Base-by-base conservation (phyloP, 2,113 vertebrate species). In the Struthidea cinerea region DNA sequence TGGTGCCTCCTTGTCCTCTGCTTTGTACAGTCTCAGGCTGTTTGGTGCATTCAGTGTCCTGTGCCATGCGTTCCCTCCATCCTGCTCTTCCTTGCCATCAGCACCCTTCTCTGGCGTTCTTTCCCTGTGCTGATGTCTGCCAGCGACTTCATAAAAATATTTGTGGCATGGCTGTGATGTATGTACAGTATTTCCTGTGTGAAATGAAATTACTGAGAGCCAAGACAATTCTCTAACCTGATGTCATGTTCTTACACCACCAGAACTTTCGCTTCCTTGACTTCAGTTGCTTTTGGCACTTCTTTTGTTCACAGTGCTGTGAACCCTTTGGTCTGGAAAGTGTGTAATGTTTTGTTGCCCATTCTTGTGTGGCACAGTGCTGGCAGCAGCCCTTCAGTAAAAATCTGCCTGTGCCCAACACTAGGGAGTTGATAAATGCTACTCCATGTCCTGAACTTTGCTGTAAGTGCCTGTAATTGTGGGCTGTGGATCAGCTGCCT, bases 1-100 rank as follows among this genome's bases (percentile, higher is more conserved):
- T 3, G 15, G 50, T 47, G 56, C 56, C 41, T 64, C 10, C 65
- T 16, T 18, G 19, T 32, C 20, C 53, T n/a, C 19, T 60, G 44
- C 42, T 68, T 9, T 21, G 21, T 47, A 15, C 30, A 21, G 14
- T 53, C 18, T 7, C 10, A 3, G 55, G 42, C 42, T 52, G 0
- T 63, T 59, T 0, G 2, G 18, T 35, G 47, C 8, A 1, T 67
- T 49, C 33, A 6, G 0, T 13, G 52, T 50, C 39, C 53, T 13
- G 20, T 33, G 61, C 67, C 33, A 10, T 0, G 7, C 33, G 33
- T 37, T 70, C 70, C 59, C n/a, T 44, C 50, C 7, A 0, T 10
- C n/a, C 47, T 75, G 78, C 49, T 57, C 42, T 21, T 24, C 67
- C 44, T 79, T 55, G 37, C 70, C 11, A 2, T 23, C 55, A 57